Percentiles rank a stretch among this genome's conserved stretches.
phyloP scores from a whole-genome alignment of 2,888 invertebrate genomes.

The Drosophila limbata region DNA sequence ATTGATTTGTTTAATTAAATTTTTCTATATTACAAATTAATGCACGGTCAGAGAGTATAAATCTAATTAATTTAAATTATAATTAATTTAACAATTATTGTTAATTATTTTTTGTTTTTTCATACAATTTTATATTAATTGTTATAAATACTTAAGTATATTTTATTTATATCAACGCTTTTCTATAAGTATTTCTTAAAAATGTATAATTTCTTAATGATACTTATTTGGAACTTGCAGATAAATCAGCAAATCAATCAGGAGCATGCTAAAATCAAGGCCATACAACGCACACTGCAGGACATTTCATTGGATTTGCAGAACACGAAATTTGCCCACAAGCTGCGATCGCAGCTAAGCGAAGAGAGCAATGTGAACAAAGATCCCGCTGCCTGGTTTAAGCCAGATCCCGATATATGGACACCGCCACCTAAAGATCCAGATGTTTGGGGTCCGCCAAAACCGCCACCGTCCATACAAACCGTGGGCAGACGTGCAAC shows the following conservation, averaged over 20 bases:
- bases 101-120: no score
- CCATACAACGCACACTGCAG: conserved; percentile 85
- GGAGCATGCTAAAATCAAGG: conserved; percentile 96
- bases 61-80: not conserved
- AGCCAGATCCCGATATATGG: conserved; percentile 92
- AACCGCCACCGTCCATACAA: conserved; percentile 87
- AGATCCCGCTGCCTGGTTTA: conserved; percentile 87
- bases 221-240: conserved; percentile 84
- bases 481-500: conserved; percentile 72
- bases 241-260: conserved; percentile 94
- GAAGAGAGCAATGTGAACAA: conserved; percentile 79
- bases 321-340: conserved; percentile 86
- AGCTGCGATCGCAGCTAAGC: conserved; percentile 82
- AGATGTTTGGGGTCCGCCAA: conserved; percentile 95
- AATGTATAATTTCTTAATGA: no score
- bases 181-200: no score
- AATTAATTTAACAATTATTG: no score
- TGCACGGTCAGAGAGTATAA: no score
- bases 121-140: no score
- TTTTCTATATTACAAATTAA: no score
- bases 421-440: conserved; percentile 90
- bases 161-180: no score
- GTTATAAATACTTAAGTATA: no score
- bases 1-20: not conserved
- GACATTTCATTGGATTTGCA: conserved; percentile 85